Evolutionary conservation across 2,888 invertebrate species (phyloP).

Genomic region (Megamerina dolium): DNA sequence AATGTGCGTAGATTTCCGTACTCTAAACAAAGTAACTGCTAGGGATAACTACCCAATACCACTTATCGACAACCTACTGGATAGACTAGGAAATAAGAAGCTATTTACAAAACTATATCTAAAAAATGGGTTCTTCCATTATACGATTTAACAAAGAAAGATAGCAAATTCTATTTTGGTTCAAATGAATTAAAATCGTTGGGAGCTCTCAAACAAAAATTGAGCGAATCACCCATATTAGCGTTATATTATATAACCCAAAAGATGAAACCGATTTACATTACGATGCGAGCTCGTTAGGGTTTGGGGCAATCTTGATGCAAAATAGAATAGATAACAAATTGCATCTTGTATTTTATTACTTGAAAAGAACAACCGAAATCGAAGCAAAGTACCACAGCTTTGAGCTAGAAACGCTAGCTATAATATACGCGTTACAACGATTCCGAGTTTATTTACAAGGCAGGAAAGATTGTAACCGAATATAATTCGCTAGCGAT

Average conservation of each 20-base stretch:
- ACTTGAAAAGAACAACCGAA: not conserved
- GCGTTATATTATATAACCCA: no score
- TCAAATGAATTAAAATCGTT: not conserved
- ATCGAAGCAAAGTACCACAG: not conserved
- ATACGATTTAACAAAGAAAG: not conserved
- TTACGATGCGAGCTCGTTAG: slow-evolving; percentile 1
- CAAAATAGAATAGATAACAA: no score
- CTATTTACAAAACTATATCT: no score
- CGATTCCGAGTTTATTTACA: not conserved
- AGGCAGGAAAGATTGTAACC: not conserved
- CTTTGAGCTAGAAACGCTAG: not conserved
- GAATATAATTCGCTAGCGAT: not conserved
- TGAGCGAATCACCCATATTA: not conserved
- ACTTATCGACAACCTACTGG: slow-evolving; percentile 1
- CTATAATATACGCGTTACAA: not conserved
- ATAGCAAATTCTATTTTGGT: not conserved
- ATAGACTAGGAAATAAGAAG: not conserved
- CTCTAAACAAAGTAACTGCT: slow-evolving; percentile 2
- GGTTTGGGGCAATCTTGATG: not conserved
- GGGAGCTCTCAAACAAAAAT: slow-evolving; percentile 1
- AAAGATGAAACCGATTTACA: no score
- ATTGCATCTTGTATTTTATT: not conserved
- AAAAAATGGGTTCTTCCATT: not conserved
- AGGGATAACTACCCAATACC: slow-evolving; percentile 7
- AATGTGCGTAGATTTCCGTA: slow-evolving; percentile 10